phyloP scores from a whole-genome alignment of 2,888 invertebrate species.

The Drosophila vallismaia region DNA sequence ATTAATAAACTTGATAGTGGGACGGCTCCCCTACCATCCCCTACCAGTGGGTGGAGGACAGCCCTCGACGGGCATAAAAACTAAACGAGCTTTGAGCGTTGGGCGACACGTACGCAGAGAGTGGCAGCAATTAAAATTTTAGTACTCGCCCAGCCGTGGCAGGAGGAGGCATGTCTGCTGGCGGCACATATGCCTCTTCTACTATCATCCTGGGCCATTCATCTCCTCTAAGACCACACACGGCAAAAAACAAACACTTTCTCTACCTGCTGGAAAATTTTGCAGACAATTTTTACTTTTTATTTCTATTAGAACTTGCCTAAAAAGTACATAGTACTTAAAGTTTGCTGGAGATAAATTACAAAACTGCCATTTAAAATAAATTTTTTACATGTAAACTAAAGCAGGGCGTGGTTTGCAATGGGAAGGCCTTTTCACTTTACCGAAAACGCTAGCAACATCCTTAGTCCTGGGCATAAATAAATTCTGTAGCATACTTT shows the following conservation, averaged over 20 bases:
- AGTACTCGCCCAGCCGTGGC: constrained; percentile 50
- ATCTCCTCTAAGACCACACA: constrained; percentile 49
- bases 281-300: background rate
- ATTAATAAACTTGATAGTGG: constrained; percentile 74
- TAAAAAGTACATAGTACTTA: no score
- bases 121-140: constrained; percentile 77
- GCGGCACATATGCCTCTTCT: constrained; percentile 47
- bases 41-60: background rate
- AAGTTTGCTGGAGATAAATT: background rate
- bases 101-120: constrained; percentile 66
- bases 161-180: constrained; percentile 3
- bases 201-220: constrained; percentile 42
- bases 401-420: background rate
- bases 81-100: constrained; percentile 67
- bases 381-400: background rate
- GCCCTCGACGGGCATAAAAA: constrained; percentile 58
- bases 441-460: background rate
- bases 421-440: background rate
- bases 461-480: background rate
- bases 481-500: background rate
- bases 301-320: no score
- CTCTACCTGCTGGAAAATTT: background rate
- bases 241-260: background rate
- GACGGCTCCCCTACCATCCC: background rate
- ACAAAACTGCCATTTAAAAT: no score